Base-by-base conservation (phyloP, 2,797 vertebrate species). In the Anableps anableps region DNA sequence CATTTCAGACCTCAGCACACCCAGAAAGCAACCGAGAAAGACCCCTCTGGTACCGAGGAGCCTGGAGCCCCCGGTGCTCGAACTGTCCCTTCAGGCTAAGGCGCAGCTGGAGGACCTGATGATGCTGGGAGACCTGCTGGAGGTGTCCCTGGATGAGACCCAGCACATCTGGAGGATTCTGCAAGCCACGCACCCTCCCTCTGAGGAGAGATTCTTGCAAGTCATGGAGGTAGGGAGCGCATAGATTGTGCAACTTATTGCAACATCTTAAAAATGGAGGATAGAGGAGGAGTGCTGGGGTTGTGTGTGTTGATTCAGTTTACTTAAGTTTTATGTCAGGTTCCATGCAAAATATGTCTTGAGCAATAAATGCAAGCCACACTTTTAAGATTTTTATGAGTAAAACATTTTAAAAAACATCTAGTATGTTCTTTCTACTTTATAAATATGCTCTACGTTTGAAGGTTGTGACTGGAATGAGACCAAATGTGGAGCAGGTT, bases 141-240 rank as follows among this genome's bases (percentile, higher is more conserved):
- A 99, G 92, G 99, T 99, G 1, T 99, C 98, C 41, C 94, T 99
- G 88, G 99, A 99, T 86, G 99, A 99, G 92, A 99, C 98, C 26
- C 99, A 99, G 86, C 99, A 99, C 93, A 99, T 99, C 94, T 99
- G 99, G 98, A 91, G 98, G 91, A 99, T 99, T 91, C 95, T 99
- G 74, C 98, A 99, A 93, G 99, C 99, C 82, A 99, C 98, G 0
- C 98, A 99, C 78, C 98, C 97, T 5, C 98, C 98, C 4, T 98
- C 98, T 11, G 98, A 99, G 88, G 98, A 99, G 55, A 95, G 97
- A 82, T 99, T 99, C 89, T 95, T 99, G 86, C 98, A 99, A 86
- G 96, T 99, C 87, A 96, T 99, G 97, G 98, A 99, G 97, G 98
- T 99, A 95, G 93, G 48, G 74, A 80, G 77, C 76, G 14, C 84